A percentile compares a stretch with the other conserved stretches of the same genome.
Conservation (phyloP, 2,113 vertebrate genomes). For the Grus americana region DNA sequence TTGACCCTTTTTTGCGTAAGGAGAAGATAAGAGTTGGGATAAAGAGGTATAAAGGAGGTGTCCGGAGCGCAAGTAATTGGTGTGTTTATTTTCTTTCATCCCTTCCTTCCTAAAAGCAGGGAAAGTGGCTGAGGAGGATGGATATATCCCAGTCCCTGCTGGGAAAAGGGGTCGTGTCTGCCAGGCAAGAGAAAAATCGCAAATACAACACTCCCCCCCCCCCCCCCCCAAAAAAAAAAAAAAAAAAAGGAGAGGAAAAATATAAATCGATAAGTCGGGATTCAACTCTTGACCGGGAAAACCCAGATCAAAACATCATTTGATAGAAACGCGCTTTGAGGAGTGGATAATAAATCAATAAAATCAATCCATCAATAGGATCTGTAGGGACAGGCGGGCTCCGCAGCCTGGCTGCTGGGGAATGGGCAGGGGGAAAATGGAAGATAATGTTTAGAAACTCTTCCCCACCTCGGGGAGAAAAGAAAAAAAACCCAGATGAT, state of each 20-base stretch:
- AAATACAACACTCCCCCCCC: neutral
- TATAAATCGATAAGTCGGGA: neutral
- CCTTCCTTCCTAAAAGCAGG: neutral
- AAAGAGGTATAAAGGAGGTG: neutral
- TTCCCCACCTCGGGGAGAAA: neutral
- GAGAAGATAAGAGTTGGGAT: neutral
- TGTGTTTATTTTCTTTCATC: neutral
- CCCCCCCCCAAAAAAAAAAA: no score
- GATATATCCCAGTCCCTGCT: neutral
- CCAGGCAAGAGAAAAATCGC: neutral
- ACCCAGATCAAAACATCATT: slow-evolving; percentile 32
- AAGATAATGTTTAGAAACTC: neutral
- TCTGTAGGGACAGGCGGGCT: neutral
- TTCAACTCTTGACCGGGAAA: slow-evolving; percentile 58
- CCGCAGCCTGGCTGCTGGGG: neutral
- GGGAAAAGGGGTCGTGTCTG: neutral
- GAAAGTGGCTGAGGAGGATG: neutral
- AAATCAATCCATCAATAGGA: slow-evolving; percentile 38
- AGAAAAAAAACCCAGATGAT: neutral
- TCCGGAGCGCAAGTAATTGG: neutral
- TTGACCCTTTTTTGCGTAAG: neutral
- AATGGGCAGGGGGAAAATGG: neutral
- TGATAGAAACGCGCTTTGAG: slow-evolving; percentile 3
- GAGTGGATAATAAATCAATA: slow-evolving; percentile 51
- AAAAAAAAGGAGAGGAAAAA: accelerated